Conservation (phyloP, 2,113 vertebrate species). For the Myanophis thanlyinensis region DNA sequence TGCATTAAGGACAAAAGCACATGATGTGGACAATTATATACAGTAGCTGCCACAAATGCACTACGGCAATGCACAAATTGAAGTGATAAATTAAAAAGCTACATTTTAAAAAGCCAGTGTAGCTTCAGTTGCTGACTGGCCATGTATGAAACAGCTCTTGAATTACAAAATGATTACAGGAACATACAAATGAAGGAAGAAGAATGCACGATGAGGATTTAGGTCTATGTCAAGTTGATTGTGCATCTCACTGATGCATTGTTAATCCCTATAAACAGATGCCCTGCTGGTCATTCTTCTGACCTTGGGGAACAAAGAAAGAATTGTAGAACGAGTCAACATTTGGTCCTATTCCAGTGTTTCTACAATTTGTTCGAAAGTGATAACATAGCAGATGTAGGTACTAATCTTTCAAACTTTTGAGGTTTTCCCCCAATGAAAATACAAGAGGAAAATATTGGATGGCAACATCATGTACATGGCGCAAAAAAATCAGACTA, state of each 20-base stretch:
- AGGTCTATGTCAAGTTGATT: background rate
- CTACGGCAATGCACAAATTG: background rate
- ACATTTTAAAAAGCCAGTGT: background rate
- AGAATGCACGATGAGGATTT: background rate
- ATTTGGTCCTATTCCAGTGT: background rate
- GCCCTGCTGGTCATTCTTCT: fast-evolving
- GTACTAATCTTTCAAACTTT: background rate
- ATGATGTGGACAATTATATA: background rate
- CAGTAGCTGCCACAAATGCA: background rate
- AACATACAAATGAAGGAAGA: background rate
- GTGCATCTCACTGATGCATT: background rate
- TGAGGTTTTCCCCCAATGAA: background rate
- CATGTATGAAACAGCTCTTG: background rate
- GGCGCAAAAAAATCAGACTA: background rate
- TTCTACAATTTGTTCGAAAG: background rate
- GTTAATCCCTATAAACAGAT: background rate
- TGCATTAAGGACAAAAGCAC: background rate
- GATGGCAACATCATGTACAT: background rate
- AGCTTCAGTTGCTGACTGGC: background rate
- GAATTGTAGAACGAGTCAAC: background rate
- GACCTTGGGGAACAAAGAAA: background rate
- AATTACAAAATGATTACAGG: background rate
- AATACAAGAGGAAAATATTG: background rate
- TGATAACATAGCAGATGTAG: background rate
- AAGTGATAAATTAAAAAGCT: background rate